Evolutionary conservation across 53 echinoderm and acorn worm genomes (phyloP).

Genomic region (Pentamera pediparva): DNA sequence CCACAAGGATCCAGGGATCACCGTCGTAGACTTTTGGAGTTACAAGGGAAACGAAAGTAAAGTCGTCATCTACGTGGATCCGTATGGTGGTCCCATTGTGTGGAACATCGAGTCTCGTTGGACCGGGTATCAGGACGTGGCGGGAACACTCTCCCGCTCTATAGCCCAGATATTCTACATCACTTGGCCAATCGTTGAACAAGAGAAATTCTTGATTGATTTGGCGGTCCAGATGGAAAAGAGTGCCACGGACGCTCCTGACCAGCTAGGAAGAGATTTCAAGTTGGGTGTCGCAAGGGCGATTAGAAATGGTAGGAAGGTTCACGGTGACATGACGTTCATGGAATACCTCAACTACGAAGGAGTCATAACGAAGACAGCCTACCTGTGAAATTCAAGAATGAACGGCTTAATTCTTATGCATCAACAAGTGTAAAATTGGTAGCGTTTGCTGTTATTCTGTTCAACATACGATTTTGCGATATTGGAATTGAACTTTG

Average conservation of each 20-base stretch:
- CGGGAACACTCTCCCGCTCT: background rate
- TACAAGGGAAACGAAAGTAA: conserved; percentile 31
- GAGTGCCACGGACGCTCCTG: background rate
- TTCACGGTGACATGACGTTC: background rate
- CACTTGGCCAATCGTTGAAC: conserved; percentile 21
- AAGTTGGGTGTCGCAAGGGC: background rate
- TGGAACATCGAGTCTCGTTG: conserved; percentile 7
- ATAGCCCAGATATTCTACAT: conserved; percentile 11
- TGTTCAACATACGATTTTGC: no score
- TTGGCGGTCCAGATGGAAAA: background rate
- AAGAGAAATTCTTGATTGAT: background rate
- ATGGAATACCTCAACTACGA: conserved; percentile 8
- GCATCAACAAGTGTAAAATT: no score
- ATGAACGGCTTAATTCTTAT: no score
- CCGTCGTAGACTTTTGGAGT: conserved; percentile 23
- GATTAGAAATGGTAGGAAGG: no score
- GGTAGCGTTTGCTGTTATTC: no score
- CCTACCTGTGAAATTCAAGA: no score
- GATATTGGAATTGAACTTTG: no score
- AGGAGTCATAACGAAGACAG: background rate
- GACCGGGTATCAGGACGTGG: conserved; percentile 10
- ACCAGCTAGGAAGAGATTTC: background rate
- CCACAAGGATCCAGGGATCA: background rate
- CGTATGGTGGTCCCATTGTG: conserved; percentile 20
- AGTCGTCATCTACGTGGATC: conserved; percentile 11